A percentile compares a stretch with the other conserved stretches of the same genome.
Evolutionary conservation across 2,888 invertebrate species (phyloP).

Genomic region (Gymnosoma rotundatum): DNA sequence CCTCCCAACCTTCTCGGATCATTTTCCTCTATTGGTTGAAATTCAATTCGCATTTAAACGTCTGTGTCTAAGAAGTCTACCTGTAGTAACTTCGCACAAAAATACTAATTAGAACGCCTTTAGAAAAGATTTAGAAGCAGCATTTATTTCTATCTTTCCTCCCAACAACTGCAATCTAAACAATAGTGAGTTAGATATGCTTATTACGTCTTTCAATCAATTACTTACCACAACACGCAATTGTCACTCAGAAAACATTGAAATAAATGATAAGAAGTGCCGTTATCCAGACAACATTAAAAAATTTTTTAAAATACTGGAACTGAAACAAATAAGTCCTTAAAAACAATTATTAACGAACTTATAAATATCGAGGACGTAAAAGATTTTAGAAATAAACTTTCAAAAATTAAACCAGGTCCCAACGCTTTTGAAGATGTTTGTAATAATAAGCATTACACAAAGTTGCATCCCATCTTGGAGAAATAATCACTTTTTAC

Average conservation of each 20-base stretch:
- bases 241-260: background rate
- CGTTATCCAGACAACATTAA: background rate
- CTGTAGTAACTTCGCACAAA: no score
- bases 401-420: no score
- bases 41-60: no score
- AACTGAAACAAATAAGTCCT: background rate
- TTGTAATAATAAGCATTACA: no score
- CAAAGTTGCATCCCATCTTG: background rate
- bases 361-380: background rate
- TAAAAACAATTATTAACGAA: background rate
- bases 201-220: background rate
- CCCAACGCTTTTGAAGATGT: no score
- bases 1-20: no score
- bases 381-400: background rate
- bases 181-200: background rate
- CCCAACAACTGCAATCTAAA: background rate
- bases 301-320: background rate
- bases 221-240: background rate
- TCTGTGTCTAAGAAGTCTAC: no score
- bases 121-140: no score
- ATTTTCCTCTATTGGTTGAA: no score
- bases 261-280: background rate
- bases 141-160: no score
- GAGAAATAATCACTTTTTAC: background rate
- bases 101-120: no score